Conservation (phyloP, 2,113 vertebrate genomes). For the Microcebus lehilahytsara region DNA sequence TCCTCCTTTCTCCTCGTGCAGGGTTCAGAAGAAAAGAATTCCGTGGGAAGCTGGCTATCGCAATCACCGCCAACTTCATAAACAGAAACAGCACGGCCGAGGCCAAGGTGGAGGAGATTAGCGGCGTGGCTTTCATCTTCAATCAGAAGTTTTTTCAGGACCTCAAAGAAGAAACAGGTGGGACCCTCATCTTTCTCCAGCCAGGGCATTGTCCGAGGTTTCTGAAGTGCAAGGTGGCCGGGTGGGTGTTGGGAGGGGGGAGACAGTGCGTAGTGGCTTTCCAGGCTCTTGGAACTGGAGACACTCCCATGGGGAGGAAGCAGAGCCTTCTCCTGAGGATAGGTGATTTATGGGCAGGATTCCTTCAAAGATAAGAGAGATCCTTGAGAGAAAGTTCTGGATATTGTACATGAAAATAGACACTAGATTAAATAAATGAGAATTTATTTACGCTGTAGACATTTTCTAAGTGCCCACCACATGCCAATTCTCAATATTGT, state of each 20-base stretch:
- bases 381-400: not conserved
- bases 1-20: conserved; percentile 71
- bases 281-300: not conserved
- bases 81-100: conserved; percentile 98
- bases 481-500: not conserved
- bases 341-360: not conserved
- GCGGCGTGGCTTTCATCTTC: conserved; percentile 99
- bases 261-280: not conserved
- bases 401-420: not conserved
- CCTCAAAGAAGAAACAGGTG: conserved; percentile 97
- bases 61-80: conserved; percentile 98
- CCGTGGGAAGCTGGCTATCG: conserved; percentile 97
- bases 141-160: conserved; percentile 99
- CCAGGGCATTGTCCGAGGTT: not conserved
- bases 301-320: not conserved
- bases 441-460: not conserved
- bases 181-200: conserved; percentile 46
- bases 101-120: conserved; percentile 98
- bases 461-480: not conserved
- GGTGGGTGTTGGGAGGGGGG: no score
- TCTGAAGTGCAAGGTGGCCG: not conserved
- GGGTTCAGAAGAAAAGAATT: conserved; percentile 98
- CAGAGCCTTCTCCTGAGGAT: not conserved
- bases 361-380: not conserved
- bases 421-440: not conserved